A percentile compares a stretch with the other conserved stretches of the same genome.
These are phyloP conservation scores for Enteromius paludinosus DNA, from an alignment of 2,797 vertebrate species.

Conservation along the genomic window DNA sequence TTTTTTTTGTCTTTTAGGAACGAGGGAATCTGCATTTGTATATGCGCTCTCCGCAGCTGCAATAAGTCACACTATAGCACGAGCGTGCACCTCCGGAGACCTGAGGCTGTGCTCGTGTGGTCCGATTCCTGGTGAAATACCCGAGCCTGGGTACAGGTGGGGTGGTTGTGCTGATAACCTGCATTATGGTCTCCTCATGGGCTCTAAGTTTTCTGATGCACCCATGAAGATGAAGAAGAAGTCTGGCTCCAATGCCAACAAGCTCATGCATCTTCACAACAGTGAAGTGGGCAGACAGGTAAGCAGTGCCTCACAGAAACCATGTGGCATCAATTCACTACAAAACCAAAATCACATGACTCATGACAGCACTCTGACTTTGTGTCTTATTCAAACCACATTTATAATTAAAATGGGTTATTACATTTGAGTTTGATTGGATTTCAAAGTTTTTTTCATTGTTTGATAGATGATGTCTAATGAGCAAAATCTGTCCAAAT, in stretches of 20 bases:
- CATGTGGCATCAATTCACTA: background rate
- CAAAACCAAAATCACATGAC: background rate
- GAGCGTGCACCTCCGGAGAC: conserved; percentile 94
- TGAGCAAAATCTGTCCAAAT: background rate
- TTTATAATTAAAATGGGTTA: background rate
- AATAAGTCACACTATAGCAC: conserved; percentile 96
- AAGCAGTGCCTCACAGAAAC: conserved; percentile 30
- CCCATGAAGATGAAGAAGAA: conserved; percentile 99
- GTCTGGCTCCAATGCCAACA: conserved; percentile 93
- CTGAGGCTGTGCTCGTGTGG: conserved; percentile 93
- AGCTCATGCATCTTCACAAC: conserved; percentile 99
- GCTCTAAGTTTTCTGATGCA: conserved; percentile 97
- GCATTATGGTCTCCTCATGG: conserved; percentile 95
- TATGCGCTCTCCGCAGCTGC: conserved; percentile 94
- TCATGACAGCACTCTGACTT: background rate
- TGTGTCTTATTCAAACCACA: background rate
- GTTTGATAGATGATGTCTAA: background rate
- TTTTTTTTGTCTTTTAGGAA: conserved; percentile 77
- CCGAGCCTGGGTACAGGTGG: conserved; percentile 97
- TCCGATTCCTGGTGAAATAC: conserved; percentile 91
- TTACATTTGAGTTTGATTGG: background rate
- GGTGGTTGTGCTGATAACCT: conserved; percentile 98
- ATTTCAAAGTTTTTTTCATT: background rate
- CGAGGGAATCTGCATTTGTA: conserved; percentile 94
- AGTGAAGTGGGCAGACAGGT: conserved; percentile 99